These are phyloP conservation scores for Tamandua tetradactyla DNA, from an alignment of 2,797 vertebrate species.

Conservation along the genomic window DNA sequence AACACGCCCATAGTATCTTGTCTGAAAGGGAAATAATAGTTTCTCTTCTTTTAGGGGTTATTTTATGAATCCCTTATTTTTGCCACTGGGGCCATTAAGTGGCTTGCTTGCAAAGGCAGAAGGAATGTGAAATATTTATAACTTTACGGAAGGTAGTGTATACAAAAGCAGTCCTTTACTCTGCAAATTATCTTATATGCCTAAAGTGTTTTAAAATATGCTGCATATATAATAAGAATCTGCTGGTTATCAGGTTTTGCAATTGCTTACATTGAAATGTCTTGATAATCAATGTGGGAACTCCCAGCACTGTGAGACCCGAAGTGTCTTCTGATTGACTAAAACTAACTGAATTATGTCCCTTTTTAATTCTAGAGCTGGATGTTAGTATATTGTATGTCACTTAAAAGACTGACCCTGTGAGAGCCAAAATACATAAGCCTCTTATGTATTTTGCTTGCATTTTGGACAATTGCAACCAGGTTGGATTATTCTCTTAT, in stretches of 20 bases:
- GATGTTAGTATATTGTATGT: rapidly evolving
- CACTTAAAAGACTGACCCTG: neutral
- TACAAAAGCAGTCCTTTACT: no score
- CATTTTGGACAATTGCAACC: neutral
- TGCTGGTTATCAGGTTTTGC: neutral
- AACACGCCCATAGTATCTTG: neutral
- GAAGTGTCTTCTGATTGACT: neutral
- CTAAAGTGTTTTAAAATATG: neutral
- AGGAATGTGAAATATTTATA: neutral
- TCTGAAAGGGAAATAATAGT: neutral
- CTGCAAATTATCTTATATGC: neutral
- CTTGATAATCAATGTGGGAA: neutral
- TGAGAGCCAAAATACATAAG: neutral
- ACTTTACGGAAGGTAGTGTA: neutral
- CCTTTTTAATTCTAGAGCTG: neutral
- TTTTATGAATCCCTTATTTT: neutral
- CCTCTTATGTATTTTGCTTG: neutral
- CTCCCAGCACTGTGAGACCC: rapidly evolving
- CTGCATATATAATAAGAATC: neutral
- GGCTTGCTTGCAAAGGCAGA: neutral
- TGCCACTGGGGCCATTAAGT: neutral
- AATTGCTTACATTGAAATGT: neutral
- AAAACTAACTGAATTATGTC: neutral
- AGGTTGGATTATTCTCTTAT: neutral
- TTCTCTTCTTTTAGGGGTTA: neutral